Evolutionary conservation across 2,113 vertebrate genomes (phyloP).

Genomic region (Urocynchramus pylzowi): DNA sequence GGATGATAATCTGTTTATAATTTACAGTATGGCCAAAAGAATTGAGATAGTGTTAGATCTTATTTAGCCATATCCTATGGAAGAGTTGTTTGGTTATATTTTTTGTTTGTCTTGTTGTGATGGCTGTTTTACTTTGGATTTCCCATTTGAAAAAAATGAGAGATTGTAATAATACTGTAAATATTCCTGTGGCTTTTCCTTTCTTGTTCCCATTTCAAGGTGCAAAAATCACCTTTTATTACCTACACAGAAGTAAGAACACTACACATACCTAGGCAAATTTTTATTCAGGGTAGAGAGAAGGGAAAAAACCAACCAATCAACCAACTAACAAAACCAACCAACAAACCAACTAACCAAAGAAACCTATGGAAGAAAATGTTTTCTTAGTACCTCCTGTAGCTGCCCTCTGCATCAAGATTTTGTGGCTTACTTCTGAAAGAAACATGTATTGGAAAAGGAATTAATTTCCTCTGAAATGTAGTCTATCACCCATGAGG

Average conservation of each 20-base stretch:
- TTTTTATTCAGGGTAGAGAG: background rate
- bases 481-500: background rate
- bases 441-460: background rate
- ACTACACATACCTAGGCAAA: background rate
- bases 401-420: background rate
- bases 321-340: background rate
- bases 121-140: background rate
- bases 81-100: background rate
- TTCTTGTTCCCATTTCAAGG: background rate
- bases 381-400: background rate
- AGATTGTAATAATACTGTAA: background rate
- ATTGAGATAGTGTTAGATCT: background rate
- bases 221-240: background rate
- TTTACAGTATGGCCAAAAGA: background rate
- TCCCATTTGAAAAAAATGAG: background rate
- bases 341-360: background rate
- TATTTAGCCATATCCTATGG: background rate
- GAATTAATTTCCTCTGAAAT: background rate
- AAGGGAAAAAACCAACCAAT: background rate
- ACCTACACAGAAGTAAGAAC: background rate
- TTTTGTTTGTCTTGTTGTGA: background rate
- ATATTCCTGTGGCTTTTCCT: background rate
- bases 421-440: background rate
- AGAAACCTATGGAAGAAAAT: background rate
- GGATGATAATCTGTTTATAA: background rate